Conservation (phyloP, 2,797 vertebrate species). For the Simalia tracyae region DNA sequence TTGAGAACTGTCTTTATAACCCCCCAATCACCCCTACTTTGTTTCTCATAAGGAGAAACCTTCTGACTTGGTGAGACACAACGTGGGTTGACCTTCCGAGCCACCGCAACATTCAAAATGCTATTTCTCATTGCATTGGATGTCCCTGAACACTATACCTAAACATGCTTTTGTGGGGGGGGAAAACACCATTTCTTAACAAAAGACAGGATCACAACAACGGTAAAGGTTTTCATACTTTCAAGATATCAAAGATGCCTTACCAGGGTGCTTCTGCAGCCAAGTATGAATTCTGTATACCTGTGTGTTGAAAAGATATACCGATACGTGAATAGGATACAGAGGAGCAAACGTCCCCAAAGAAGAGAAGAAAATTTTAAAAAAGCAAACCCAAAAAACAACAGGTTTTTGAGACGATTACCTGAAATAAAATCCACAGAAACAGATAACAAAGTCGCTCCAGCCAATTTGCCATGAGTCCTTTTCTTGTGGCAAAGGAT, state of each 20-base stretch:
- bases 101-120: background rate
- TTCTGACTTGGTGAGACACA: background rate
- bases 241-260: constrained; percentile 21
- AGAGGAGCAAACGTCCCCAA: background rate
- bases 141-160: background rate
- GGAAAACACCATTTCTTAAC: background rate
- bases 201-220: accelerated
- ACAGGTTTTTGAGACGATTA: constrained; percentile 39
- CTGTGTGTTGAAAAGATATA: constrained; percentile 61
- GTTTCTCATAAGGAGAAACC: background rate
- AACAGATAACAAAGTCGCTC: constrained; percentile 29
- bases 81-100: background rate
- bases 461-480: constrained; percentile 56
- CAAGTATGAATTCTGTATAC: constrained; percentile 57
- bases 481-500: background rate
- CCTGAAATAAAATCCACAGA: constrained; percentile 71
- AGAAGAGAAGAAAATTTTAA: background rate
- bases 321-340: constrained; percentile 18
- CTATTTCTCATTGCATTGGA: background rate
- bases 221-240: background rate
- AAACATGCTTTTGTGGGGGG: background rate
- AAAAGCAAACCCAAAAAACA: no score
- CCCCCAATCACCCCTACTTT: background rate
- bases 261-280: constrained; percentile 74
- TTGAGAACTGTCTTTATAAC: background rate